These are phyloP conservation scores for Furcifer pardalis DNA, from an alignment of 2,797 vertebrate species.

Conservation along the genomic window DNA sequence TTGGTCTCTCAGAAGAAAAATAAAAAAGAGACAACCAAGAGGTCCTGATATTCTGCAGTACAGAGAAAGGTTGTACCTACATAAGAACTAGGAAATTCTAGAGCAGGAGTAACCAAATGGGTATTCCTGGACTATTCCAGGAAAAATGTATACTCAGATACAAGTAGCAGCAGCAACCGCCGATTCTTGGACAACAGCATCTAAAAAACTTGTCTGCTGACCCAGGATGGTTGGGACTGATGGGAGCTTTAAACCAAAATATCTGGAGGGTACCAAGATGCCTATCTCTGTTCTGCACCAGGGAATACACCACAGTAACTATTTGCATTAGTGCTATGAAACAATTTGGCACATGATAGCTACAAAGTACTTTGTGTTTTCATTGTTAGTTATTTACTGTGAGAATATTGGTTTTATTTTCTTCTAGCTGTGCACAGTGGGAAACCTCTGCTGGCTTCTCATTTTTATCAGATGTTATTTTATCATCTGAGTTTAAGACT, in stretches of 20 bases:
- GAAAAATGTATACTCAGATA: too few relatives aligned
- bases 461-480: constrained; percentile 30
- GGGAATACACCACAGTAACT: neutral
- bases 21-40: neutral
- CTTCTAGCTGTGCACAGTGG: constrained; percentile 13
- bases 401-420: neutral
- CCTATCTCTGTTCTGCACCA: neutral
- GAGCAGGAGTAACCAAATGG: neutral
- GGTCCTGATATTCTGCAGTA: neutral
- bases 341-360: neutral
- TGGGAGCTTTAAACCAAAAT: neutral
- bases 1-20: neutral
- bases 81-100: neutral
- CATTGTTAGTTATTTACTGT: neutral
- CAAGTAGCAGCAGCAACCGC: too few relatives aligned
- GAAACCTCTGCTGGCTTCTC: constrained; percentile 25
- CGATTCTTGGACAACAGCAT: neutral
- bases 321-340: neutral
- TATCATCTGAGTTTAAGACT: constrained; percentile 19
- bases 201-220: neutral
- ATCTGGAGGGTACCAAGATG: neutral
- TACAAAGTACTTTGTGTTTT: neutral
- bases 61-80: neutral
- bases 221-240: neutral
- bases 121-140: neutral